Evolutionary conservation across 2,113 vertebrate species (phyloP), one percentile per base, ranked within the genome.

Genomic region (Bos javanicus): DNA sequence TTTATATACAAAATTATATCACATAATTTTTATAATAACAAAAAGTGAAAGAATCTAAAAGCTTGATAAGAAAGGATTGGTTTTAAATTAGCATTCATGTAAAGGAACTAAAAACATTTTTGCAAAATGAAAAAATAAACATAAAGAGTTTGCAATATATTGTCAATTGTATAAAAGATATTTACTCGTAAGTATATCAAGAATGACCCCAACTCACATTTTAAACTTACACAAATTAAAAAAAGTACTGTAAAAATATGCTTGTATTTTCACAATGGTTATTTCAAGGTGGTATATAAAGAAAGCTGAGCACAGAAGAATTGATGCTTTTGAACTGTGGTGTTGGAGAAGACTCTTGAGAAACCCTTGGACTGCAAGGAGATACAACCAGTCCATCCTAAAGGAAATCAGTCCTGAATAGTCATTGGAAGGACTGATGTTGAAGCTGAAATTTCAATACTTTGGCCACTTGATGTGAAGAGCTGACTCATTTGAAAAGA

Each of bases 31-130:
- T 97, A 93, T 94, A 95, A 96, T 74, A 78, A 52, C 46, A 82
- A 86, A 89, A 62, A 80, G 25, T 52, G 67, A 95, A 98, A 84
- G 33, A 90, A 74, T 3, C 46, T n/a, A 71, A 91, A 48, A 87
- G 33, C 36, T 82, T 96, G 91, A 87, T 94, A 97, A 94, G 64
- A 95, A 21, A 12, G 26, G 2, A 93, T 91, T 97, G 76, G 19
- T 91, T 98, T 95, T 88, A 97, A 97, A 95, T 97, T 93, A 97
- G 50, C 76, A 93, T 97, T 96, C 82, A 30, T 89, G 82, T 48
- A 71, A 56, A 54, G 6, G 26, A 60, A 93, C 64, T 94, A 84
- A 95, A 97, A 89, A 59, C 90, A 88, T 43, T 89, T 96, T 94
- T 87, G 36, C 76, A 62, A 67, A 94, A 87, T 94, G 36, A 21